phyloP scores from a whole-genome alignment of 2,113 vertebrate genomes.

The Brachyhypopomus occidentalis region DNA sequence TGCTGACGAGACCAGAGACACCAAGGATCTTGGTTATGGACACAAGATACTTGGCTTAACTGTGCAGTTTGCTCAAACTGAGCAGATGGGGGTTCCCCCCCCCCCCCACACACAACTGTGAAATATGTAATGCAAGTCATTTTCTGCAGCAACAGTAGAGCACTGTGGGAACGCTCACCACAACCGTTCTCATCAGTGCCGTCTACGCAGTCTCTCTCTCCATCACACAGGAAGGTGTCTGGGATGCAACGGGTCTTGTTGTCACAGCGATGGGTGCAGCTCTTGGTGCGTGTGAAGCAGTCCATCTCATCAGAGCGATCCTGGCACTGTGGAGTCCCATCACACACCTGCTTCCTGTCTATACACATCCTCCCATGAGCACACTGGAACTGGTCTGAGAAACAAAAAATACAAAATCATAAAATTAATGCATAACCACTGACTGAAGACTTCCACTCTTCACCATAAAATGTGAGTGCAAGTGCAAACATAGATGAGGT shows the following conservation, averaged over 20 bases:
- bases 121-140: no score
- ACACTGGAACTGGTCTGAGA: conserved; percentile 44
- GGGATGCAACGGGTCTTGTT: conserved; percentile 78
- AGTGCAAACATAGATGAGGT: no score
- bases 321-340: conserved; percentile 56
- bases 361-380: conserved; percentile 55
- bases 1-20: conserved; percentile 55
- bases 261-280: conserved; percentile 81
- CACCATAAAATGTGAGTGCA: no score
- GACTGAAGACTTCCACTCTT: no score
- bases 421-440: no score
- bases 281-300: conserved; percentile 64
- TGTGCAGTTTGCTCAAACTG: not conserved
- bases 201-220: conserved; percentile 82
- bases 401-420: not conserved
- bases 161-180: conserved; percentile 61
- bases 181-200: conserved; percentile 78
- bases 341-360: conserved; percentile 51
- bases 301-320: conserved; percentile 56
- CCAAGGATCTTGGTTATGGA: not conserved
- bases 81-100: no score
- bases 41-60: not conserved
- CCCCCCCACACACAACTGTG: no score
- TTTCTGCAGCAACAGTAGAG: not conserved
- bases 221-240: conserved; percentile 81